phyloP scores from a whole-genome alignment of 92 coral and sea anemone species.

The Epizoanthus ramosus region DNA sequence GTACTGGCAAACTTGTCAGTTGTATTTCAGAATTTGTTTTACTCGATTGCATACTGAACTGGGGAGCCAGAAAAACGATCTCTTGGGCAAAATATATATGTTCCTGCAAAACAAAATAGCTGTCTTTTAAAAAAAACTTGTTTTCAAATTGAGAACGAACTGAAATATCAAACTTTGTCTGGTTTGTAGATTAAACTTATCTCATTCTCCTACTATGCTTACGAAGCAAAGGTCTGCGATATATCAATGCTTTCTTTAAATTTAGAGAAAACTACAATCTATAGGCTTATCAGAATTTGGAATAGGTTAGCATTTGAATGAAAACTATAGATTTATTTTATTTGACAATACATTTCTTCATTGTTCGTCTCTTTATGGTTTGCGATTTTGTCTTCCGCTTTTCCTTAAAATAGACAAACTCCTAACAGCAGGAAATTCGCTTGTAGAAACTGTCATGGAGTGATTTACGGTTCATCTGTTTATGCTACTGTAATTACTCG shows the following conservation, averaged over 20 bases:
- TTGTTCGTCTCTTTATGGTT: neutral
- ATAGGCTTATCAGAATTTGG: neutral
- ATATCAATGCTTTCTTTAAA: neutral
- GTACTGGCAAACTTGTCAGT: too few relatives aligned
- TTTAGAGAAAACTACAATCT: neutral
- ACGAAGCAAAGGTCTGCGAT: neutral
- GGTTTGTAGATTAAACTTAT: neutral
- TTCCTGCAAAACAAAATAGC: neutral
- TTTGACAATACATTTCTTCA: neutral
- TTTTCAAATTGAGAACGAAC: neutral
- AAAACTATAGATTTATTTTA: neutral
- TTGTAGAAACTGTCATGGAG: slow-evolving; percentile 35
- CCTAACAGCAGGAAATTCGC: slow-evolving; percentile 33
- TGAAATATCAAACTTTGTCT: too few relatives aligned
- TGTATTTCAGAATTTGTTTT: too few relatives aligned
- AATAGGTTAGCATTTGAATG: neutral
- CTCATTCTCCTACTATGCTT: neutral
- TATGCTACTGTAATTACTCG: neutral
- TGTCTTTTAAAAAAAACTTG: neutral
- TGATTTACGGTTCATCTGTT: slow-evolving; percentile 2
- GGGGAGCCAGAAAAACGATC: too few relatives aligned
- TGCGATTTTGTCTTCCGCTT: slow-evolving; percentile 25
- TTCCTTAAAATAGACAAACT: neutral
- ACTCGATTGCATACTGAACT: too few relatives aligned
- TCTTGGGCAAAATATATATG: too few relatives aligned